Conservation (phyloP, 64 coral and sea anemone species). For the Anthopleura sola region DNA sequence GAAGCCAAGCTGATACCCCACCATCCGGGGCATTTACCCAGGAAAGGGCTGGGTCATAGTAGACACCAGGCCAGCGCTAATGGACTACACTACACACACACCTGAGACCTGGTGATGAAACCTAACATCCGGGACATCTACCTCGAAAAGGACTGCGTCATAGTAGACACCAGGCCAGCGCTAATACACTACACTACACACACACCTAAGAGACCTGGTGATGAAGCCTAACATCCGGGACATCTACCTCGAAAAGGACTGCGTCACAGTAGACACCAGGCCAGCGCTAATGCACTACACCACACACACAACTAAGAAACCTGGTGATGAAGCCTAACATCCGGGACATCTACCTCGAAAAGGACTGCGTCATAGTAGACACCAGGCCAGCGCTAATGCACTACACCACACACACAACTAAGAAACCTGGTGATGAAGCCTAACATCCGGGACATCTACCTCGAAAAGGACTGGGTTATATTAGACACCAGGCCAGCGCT, state of each 20-base stretch:
- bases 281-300: neutral
- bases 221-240: no score
- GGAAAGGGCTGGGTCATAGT: slow-evolving; percentile 70
- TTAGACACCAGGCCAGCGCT: no score
- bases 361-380: neutral
- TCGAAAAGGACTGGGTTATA: no score
- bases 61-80: neutral
- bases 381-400: neutral
- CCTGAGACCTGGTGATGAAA: no score
- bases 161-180: neutral
- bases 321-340: no score
- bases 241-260: no score
- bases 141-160: neutral
- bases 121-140: no score
- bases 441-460: no score
- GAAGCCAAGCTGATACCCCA: slow-evolving; percentile 79
- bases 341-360: no score
- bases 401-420: neutral
- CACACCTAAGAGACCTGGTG: neutral
- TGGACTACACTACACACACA: neutral
- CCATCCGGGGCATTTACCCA: slow-evolving; percentile 73
- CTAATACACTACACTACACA: neutral
- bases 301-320: neutral
- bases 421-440: no score
- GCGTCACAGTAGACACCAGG: neutral